phyloP scores from a whole-genome alignment of 2,113 vertebrate genomes.

The Brienomyrus brachyistius region DNA sequence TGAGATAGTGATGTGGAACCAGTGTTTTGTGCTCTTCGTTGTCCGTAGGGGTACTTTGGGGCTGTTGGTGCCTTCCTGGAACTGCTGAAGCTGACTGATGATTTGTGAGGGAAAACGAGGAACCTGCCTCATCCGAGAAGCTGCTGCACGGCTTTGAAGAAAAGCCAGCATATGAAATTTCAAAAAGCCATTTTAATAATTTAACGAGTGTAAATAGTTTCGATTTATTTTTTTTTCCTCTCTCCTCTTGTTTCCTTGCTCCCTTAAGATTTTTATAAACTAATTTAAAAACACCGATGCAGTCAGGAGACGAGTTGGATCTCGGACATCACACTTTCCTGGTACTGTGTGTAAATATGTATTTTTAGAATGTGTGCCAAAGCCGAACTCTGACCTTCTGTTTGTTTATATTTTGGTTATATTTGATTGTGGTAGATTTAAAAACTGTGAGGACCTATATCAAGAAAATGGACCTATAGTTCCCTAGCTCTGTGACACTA shows the following conservation, averaged over 20 bases:
- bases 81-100: slow-evolving; percentile 83
- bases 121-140: slow-evolving; percentile 31
- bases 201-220: slow-evolving; percentile 78
- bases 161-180: slow-evolving; percentile 49
- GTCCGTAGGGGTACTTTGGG: slow-evolving; percentile 89
- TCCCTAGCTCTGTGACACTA: neutral
- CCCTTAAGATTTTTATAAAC: slow-evolving; percentile 47
- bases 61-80: slow-evolving; percentile 93
- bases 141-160: slow-evolving; percentile 57
- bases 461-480: slow-evolving; percentile 22
- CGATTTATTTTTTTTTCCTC: slow-evolving; percentile 33
- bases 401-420: slow-evolving; percentile 42
- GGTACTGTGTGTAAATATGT: slow-evolving; percentile 50
- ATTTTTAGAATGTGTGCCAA: slow-evolving; percentile 69
- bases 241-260: slow-evolving; percentile 27
- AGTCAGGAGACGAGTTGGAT: slow-evolving; percentile 21
- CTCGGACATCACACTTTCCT: slow-evolving; percentile 33
- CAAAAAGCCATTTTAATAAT: slow-evolving; percentile 79
- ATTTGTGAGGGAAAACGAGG: slow-evolving; percentile 52
- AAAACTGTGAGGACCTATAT: slow-evolving; percentile 19
- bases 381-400: slow-evolving; percentile 66
- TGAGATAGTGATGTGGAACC: neutral
- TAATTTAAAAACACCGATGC: slow-evolving; percentile 50
- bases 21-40: slow-evolving; percentile 22
- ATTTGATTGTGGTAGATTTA: slow-evolving; percentile 13